phyloP scores from a whole-genome alignment of 2,797 vertebrate genomes.

The Betta splendens region DNA sequence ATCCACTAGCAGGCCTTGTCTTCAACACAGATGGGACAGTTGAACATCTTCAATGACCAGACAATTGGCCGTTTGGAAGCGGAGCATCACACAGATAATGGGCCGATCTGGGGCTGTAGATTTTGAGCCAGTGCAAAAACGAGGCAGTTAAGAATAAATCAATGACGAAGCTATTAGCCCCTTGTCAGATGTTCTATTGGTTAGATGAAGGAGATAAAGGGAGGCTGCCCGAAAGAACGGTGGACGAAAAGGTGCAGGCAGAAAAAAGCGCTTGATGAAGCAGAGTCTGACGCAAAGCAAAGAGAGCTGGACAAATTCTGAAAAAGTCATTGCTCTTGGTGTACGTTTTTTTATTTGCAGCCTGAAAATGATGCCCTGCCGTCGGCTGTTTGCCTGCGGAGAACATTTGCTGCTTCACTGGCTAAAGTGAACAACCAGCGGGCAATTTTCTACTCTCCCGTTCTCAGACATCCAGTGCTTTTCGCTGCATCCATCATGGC shows the following conservation, averaged over 20 bases:
- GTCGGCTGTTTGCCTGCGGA: background rate
- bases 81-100: conserved; percentile 36
- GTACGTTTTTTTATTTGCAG: background rate
- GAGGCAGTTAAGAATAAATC: conserved; percentile 50
- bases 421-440: background rate
- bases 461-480: background rate
- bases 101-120: conserved; percentile 29
- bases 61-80: conserved; percentile 43
- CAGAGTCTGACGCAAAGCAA: background rate
- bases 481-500: background rate
- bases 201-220: conserved; percentile 29
- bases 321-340: background rate
- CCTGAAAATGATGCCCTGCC: background rate
- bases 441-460: conserved; percentile 9
- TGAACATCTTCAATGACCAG: conserved; percentile 45
- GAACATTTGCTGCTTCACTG: background rate
- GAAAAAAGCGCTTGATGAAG: conserved; percentile 15
- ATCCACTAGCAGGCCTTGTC: conserved; percentile 19
- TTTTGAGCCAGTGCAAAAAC: background rate
- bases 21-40: conserved; percentile 45
- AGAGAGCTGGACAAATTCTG: conserved; percentile 6
- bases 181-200: conserved; percentile 29
- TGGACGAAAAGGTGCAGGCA: conserved; percentile 6
- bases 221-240: conserved; percentile 1
- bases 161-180: conserved; percentile 54